Percentiles rank a stretch among this genome's conserved stretches.
phyloP scores from a whole-genome alignment of 1,140 invertebrate genomes.

The Rhopalosiphum padi region DNA sequence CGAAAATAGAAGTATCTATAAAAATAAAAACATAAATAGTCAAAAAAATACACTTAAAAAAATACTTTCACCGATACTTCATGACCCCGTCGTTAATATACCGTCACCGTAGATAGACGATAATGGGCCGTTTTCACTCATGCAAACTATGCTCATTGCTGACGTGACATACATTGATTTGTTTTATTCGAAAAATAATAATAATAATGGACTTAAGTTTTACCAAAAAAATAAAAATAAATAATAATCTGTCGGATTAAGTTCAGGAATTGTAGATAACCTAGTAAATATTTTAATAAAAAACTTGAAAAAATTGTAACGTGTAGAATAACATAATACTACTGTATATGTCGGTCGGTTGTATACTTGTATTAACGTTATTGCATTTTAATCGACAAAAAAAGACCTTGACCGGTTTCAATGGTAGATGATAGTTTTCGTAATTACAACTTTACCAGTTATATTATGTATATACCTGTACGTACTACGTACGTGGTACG shows the following conservation, averaged over 20 bases:
- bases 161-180: conserved; percentile 34
- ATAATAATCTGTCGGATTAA: neutral
- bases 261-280: too few species aligned
- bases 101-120: neutral
- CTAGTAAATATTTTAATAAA: neutral
- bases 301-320: neutral
- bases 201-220: neutral
- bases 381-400: conserved; percentile 22
- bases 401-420: conserved; percentile 42
- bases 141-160: conserved; percentile 16
- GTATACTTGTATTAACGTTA: neutral
- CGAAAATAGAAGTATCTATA: neutral
- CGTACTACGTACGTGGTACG: neutral
- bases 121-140: conserved; percentile 49
- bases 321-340: neutral
- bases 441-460: neutral
- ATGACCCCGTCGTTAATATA: conserved; percentile 14
- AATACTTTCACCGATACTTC: conserved; percentile 46
- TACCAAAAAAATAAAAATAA: neutral
- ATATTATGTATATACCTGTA: neutral
- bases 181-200: neutral
- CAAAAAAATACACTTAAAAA: conserved; percentile 2
- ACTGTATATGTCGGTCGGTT: neutral
- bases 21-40: neutral
- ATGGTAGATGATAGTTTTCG: conserved; percentile 35